These are phyloP conservation scores for Cryptoleucopteryx plumbea DNA, from an alignment of 2,113 vertebrate species.

Conservation along the genomic window DNA sequence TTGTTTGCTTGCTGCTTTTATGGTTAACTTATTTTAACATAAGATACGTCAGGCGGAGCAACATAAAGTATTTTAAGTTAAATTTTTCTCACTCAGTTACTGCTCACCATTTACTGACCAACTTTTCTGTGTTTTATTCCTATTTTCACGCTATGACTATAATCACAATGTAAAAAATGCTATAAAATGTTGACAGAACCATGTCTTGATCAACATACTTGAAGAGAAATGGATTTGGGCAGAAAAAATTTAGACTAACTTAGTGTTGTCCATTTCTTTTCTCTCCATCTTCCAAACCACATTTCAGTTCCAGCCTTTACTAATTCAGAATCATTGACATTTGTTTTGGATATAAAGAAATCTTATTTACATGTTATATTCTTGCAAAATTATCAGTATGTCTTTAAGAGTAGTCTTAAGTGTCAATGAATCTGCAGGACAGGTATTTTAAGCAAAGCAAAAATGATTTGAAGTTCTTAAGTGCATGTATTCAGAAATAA, in stretches of 20 bases:
- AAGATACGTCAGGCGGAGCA: fast-evolving
- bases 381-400: neutral
- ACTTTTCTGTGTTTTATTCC: neutral
- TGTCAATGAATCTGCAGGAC: neutral
- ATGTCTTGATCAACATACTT: neutral
- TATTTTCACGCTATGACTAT: neutral
- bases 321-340: neutral
- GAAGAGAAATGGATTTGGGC: neutral
- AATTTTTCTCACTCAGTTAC: neutral
- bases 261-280: neutral
- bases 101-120: neutral
- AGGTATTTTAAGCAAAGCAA: neutral
- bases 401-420: neutral
- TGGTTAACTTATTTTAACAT: neutral
- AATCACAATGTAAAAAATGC: neutral
- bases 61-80: neutral
- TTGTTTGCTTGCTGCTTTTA: neutral
- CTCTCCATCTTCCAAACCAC: neutral
- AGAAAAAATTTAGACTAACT: neutral
- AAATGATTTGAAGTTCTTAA: neutral
- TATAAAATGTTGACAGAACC: neutral
- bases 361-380: neutral
- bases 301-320: neutral
- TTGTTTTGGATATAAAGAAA: neutral
- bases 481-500: neutral